Conservation (phyloP, 2,113 vertebrate species). For the Dicerorhinus sumatrensis region DNA sequence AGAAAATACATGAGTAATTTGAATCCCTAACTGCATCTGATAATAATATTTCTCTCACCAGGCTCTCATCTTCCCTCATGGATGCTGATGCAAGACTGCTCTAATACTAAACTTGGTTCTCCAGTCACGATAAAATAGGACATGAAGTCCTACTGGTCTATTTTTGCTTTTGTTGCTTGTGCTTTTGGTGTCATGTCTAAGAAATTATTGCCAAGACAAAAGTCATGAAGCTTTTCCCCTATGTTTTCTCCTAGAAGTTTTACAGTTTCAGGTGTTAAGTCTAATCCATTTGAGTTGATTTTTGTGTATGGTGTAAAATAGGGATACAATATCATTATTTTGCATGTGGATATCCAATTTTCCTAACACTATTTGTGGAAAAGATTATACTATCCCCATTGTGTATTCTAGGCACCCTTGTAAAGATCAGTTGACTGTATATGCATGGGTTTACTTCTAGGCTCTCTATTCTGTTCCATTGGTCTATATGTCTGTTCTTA, state of each 20-base stretch:
- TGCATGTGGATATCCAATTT: neutral
- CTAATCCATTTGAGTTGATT: neutral
- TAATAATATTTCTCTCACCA: neutral
- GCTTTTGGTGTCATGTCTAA: neutral
- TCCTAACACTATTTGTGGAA: neutral
- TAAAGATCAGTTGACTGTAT: neutral
- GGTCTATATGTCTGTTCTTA: neutral
- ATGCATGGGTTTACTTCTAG: neutral
- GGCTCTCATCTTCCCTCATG: neutral
- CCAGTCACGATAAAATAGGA: neutral
- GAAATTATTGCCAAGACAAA: neutral
- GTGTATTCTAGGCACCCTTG: neutral
- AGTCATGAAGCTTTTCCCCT: neutral
- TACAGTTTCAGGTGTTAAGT: neutral
- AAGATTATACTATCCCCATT: neutral
- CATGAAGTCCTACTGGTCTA: neutral
- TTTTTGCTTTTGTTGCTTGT: neutral
- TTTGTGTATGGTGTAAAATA: neutral
- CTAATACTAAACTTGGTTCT: neutral
- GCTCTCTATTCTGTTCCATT: neutral
- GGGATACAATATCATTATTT: neutral
- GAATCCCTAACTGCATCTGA: neutral
- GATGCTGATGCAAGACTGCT: neutral
- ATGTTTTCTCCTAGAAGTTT: neutral
- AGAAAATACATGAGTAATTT: neutral